Evolutionary conservation across 2,888 invertebrate species (phyloP).

Genomic region (Strigamia transsilvanica): DNA sequence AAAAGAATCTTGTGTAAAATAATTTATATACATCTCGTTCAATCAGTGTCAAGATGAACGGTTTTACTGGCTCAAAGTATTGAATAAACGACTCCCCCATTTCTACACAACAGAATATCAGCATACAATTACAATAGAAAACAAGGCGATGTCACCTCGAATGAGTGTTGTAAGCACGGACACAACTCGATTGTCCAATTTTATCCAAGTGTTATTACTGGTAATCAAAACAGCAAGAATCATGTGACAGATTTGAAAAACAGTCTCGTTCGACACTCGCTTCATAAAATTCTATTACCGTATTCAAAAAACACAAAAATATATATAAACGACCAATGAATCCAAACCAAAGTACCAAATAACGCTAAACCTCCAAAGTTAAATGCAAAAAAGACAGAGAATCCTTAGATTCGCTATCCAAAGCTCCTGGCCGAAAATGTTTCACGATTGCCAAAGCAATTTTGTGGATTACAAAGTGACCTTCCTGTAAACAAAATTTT

Average conservation of each 20-base stretch:
- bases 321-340: no score
- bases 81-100: background rate
- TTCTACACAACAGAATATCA: background rate
- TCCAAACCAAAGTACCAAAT: no score
- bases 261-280: background rate
- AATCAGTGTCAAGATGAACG: background rate
- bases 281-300: constrained; percentile 3
- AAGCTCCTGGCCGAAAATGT: background rate
- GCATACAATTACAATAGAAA: no score
- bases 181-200: background rate
- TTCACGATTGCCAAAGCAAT: constrained; percentile 31
- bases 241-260: constrained; percentile 23
- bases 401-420: background rate
- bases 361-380: background rate
- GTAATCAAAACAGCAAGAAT: constrained; percentile 19
- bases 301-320: background rate
- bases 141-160: no score
- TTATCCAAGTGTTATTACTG: background rate
- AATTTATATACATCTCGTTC: background rate
- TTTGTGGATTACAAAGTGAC: constrained; percentile 7
- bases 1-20: background rate
- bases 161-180: background rate
- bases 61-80: background rate
- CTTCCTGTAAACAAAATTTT: background rate
- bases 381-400: background rate